Evolutionary conservation across 37 sponge, comb jelly and placozoan genomes (phyloP), one percentile per base, ranked within the genome.

Genomic region (Spongilla lacustris): DNA sequence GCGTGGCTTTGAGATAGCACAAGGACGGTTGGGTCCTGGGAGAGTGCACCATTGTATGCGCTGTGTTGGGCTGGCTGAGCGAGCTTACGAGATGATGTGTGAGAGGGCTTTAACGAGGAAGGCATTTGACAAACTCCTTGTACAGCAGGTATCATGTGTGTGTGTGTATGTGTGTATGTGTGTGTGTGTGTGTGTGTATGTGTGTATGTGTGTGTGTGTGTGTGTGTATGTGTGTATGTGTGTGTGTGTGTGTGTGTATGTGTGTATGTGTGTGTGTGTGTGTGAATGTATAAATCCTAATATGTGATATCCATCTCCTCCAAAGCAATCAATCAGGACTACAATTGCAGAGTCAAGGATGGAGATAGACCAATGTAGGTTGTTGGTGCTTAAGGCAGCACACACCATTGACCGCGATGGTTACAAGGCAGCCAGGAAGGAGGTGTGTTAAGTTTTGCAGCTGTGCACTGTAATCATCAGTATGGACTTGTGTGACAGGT

Each of bases 11-110:
- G 98, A 97, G 85, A 97, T 97, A 68, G 91, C 98, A 12, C 98
- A 97, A 81, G 96, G 96, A 2, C 86, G 98, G 30, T 83, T 97
- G 33, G 98, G 98, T 17, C 98, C 98, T 0, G 98, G 98, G 1
- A 68, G 98, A 34, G 91, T 97, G 36, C 98, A 97, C 67, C 98
- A 97, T 83, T 97, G 98, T 77, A 97, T 97, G 98, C 41, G 98
- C 19, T 50, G 75, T 67, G 91, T 97, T 26, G 98, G 98, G 27
- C 76, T 93, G 92, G 87, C 94, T 2, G 98, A 97, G 71, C 79
- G 96, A 68, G 89, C 92, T 24, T 50, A 95, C 37, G 92, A 93
- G 29, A 41, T 93, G 74, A 95, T 91, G 91, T 83, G 83, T 38
- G 22, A 86, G 36, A 36, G 98, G 36, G 85, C 96, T 11, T 21